Evolutionary conservation across 2,113 vertebrate genomes (phyloP), one percentile per base, ranked within the genome.

Genomic region (Penelope pileata): DNA sequence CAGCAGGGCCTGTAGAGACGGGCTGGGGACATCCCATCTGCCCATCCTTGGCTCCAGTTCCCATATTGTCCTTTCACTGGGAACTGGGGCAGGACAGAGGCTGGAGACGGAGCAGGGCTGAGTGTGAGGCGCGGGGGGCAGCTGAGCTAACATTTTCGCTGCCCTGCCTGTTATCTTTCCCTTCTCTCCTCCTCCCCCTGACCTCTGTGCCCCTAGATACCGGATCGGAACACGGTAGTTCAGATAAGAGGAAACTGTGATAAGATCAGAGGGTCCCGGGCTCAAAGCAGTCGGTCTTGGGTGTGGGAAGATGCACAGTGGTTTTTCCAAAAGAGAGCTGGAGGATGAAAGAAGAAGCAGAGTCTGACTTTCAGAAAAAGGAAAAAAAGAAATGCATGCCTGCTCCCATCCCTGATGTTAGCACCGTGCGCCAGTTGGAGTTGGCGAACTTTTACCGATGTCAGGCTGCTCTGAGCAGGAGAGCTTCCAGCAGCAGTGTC

Each of bases 71-170:
- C 63, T 97, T 92, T 88, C 53, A 30, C 64, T 67, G 72, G 58
- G 54, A 62, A 89, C 88, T 82, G 83, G 94, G 90, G 32, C 53
- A 79, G 89, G 82, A 81, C 54, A n/a, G 64, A 53, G 26, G 27
- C 50, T 74, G 29, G 7, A 56, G 64, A 54, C 93, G 76, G 51
- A 47, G 59, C 30, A 69, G 3, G 74, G 36, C 32, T 74, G 51
- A 1, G 14, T 59, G 47, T 85, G 76, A 84, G 83, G 66, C 90
- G 78, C 51, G 59, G 83, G 90, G 91, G 93, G 87, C 94, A 94
- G 94, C 93, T 97, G 95, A 91, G 81, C 91, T 95, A 89, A 94
- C 75, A 51, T 88, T 91, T 97, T 96, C 84, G 89, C 53, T 81
- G 40, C 30, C 50, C 66, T 90, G 43, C 22, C 68, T 81, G 58